phyloP scores from a whole-genome alignment of 2,797 vertebrate species.

The Centroberyx gerrardi region DNA sequence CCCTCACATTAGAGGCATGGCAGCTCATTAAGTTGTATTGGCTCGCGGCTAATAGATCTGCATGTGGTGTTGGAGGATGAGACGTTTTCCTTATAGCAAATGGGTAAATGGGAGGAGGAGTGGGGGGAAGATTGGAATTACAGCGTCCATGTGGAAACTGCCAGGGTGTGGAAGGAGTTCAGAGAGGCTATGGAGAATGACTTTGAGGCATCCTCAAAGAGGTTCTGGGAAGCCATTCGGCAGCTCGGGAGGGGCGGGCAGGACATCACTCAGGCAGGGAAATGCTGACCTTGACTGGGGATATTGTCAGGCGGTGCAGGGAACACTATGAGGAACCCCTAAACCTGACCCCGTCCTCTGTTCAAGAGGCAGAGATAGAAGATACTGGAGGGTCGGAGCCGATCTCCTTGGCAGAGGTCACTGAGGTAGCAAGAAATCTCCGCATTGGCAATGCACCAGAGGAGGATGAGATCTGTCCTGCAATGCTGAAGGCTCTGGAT shows the following conservation, averaged over 20 bases:
- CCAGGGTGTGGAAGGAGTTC: not conserved
- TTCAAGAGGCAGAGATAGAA: not conserved
- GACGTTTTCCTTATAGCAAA: conserved; percentile 30
- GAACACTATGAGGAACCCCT: not conserved
- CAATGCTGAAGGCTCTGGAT: conserved; percentile 20
- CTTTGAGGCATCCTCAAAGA: no score
- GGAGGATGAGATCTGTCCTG: conserved; percentile 14
- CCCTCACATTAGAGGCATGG: conserved; percentile 47
- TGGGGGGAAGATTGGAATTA: not conserved
- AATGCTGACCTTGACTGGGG: conserved; percentile 18
- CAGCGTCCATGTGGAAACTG: not conserved
- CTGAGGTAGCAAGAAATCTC: conserved; percentile 3
- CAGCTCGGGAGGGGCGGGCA: not conserved
- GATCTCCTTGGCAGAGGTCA: conserved; percentile 28
- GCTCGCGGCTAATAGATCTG: conserved; percentile 34
- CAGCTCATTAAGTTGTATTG: conserved; percentile 49
- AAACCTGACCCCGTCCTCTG: conserved; percentile 12
- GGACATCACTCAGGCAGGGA: conserved; percentile 4
- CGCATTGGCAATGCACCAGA: not conserved
- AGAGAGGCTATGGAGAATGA: not conserved
- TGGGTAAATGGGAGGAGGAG: conserved; percentile 10
- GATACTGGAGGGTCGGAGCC: conserved; percentile 15
- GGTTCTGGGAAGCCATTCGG: no score
- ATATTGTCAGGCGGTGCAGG: conserved; percentile 11
- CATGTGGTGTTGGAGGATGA: conserved; percentile 29